Evolutionary conservation across 2,888 invertebrate species (phyloP).

Genomic region (Melinopterus prodromus): DNA sequence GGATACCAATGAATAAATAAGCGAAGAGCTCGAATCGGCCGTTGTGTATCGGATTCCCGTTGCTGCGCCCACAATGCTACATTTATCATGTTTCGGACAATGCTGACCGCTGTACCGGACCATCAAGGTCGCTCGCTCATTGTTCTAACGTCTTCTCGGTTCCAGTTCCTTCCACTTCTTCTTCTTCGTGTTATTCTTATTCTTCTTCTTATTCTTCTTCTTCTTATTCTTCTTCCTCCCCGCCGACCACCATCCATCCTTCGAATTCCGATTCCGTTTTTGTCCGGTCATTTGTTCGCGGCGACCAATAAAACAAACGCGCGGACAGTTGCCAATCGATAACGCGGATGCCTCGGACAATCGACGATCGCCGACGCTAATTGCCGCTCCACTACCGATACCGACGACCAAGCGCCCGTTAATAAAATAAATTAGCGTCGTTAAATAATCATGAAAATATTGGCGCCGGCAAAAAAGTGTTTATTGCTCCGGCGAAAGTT

Average conservation of each 20-base stretch:
- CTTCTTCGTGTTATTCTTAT: constrained; percentile 6
- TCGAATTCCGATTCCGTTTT: constrained; percentile 16
- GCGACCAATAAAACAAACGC: not conserved
- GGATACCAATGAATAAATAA: constrained; percentile 20
- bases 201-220: constrained; percentile 8
- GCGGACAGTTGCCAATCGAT: constrained; percentile 9
- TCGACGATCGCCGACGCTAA: constrained; percentile 5
- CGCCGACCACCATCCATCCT: not conserved
- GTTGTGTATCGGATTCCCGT: constrained; percentile 39
- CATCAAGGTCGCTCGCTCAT: constrained; percentile 43
- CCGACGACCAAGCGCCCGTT: not conserved
- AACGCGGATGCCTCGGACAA: not conserved
- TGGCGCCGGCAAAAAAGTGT: not conserved
- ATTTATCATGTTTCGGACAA: constrained; percentile 45
- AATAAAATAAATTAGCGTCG: not conserved
- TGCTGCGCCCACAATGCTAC: constrained; percentile 41
- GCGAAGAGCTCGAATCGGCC: not conserved
- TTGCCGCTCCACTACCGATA: not conserved
- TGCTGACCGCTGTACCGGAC: constrained; percentile 33
- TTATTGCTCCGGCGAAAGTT: not conserved
- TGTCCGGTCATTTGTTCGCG: constrained; percentile 13
- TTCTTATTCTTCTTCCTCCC: constrained; percentile 10
- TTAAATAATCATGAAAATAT: not conserved
- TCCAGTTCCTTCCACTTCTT: constrained; percentile 32
- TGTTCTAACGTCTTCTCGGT: constrained; percentile 41